Evolutionary conservation across 2,888 invertebrate species (phyloP), one percentile per base, ranked within the genome.

Genomic region (Proisotoma minuta): DNA sequence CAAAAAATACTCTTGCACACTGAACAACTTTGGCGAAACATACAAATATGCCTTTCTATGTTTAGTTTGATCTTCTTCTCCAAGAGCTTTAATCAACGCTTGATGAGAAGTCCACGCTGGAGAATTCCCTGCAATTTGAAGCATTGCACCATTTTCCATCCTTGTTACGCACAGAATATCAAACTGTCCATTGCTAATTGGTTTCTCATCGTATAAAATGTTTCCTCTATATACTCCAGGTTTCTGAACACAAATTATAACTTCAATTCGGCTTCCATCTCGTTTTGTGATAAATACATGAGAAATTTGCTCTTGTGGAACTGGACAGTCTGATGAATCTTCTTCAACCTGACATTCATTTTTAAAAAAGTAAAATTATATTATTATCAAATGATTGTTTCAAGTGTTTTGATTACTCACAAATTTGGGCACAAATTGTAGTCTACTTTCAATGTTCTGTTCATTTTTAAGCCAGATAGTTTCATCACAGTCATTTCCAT

Each of bases 121-220:
- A 57, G 64, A 68, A 23, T 63, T 59, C n/a, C 58, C 59, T 43
- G 68, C 56, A 22, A 64, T 66, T 29, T 66, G 56, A 10, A 63
- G 26, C 23, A 72, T 64, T 34, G 56, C 58, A 8, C 57, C 51
- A 54, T 73, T 66, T 57, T 73, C 73, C 29, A 69, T 66, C 2
- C 65, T 56, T n/a, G 68, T 61, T 10, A 73, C 29, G 15, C 66
- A 66, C n/a, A 72, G 62, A 15, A 72, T 63, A 28, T 73, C 73
- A 62, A 73, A 72, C 10, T 54, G 53, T 39, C 73, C 73, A 66
- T 70, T 71, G 43, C 65, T 63, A 56, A 73, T 68, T 8, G 60
- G 39, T n/a, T 34, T 29, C 2, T 60, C 65, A 34, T 66, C 58
- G 40, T 73, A 73, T 10, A 40, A 57, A 22, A 73, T 66, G 2